A percentile compares a stretch with the other conserved stretches of the same genome.
Conservation (phyloP, 2,113 vertebrate species). For the Rhabdornis inornatus region DNA sequence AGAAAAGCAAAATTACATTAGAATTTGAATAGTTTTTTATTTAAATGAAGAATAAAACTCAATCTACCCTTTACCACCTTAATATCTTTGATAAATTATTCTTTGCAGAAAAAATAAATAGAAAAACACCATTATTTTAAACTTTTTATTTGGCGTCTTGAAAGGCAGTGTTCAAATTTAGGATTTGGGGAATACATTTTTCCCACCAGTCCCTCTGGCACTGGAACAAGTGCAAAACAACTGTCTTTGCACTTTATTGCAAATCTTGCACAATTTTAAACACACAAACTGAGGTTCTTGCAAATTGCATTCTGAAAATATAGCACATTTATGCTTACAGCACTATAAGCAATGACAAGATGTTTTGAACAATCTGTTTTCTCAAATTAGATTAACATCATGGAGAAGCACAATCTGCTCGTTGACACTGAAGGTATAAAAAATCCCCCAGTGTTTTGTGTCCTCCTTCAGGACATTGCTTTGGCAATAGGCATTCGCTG, state of each 20-base stretch:
- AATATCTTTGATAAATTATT: background rate
- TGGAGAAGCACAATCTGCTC: conserved; percentile 25
- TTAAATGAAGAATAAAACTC: background rate
- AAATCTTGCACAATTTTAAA: conserved; percentile 22
- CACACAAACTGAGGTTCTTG: background rate
- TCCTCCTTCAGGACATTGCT: background rate
- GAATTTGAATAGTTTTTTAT: background rate
- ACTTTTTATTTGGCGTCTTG: background rate
- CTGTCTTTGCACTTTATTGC: background rate
- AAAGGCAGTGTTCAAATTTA: background rate
- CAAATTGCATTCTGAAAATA: conserved; percentile 7
- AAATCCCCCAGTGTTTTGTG: background rate
- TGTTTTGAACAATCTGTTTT: conserved; percentile 53
- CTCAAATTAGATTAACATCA: conserved; percentile 47
- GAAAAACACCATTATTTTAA: background rate
- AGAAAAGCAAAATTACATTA: background rate
- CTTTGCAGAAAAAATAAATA: background rate
- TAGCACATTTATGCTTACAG: conserved; percentile 33
- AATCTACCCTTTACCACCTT: background rate
- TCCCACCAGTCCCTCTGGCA: background rate
- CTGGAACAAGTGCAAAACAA: conserved; percentile 22
- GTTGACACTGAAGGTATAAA: background rate
- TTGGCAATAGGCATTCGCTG: background rate
- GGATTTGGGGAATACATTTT: background rate
- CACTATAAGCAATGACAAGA: conserved; percentile 15